A percentile compares a stretch with the other conserved stretches of the same genome.
Conservation (phyloP, 2,888 invertebrate genomes). For the Hyposoter didymator region DNA sequence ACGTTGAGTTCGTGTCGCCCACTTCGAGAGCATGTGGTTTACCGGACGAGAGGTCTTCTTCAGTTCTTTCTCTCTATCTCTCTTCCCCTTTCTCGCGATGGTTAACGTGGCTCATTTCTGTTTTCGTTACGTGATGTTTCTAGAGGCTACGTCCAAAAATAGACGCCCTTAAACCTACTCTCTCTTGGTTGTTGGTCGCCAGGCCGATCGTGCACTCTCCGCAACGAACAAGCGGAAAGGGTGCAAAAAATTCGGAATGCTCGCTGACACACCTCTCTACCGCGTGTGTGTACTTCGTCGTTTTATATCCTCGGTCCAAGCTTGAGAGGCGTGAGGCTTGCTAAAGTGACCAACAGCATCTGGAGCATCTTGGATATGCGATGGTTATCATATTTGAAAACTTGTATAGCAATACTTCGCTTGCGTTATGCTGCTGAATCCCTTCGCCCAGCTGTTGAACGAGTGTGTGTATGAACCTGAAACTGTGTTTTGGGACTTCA, state of each 20-base stretch:
- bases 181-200: conserved; percentile 15
- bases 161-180: conserved; percentile 58
- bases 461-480: background rate
- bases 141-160: conserved; percentile 54
- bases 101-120: conserved; percentile 38
- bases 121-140: conserved; percentile 64
- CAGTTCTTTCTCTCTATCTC: conserved; percentile 27
- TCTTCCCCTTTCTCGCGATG: conserved; percentile 3
- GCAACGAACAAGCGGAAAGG: conserved; percentile 18
- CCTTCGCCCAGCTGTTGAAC: conserved; percentile 1
- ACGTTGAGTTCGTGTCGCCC: conserved; percentile 17
- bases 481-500: conserved; percentile 17
- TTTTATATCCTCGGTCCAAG: background rate
- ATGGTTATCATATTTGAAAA: conserved; percentile 21
- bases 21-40: conserved; percentile 29
- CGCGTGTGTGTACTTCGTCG: background rate
- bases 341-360: conserved; percentile 2
- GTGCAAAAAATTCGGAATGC: conserved; percentile 40
- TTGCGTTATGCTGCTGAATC: conserved; percentile 11
- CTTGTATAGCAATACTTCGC: background rate
- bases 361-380: background rate
- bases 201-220: background rate
- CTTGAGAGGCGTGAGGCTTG: background rate
- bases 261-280: conserved; percentile 21
- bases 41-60: conserved; percentile 3